Base-by-base conservation (phyloP, 2,113 vertebrate species). In the Solea solea region DNA sequence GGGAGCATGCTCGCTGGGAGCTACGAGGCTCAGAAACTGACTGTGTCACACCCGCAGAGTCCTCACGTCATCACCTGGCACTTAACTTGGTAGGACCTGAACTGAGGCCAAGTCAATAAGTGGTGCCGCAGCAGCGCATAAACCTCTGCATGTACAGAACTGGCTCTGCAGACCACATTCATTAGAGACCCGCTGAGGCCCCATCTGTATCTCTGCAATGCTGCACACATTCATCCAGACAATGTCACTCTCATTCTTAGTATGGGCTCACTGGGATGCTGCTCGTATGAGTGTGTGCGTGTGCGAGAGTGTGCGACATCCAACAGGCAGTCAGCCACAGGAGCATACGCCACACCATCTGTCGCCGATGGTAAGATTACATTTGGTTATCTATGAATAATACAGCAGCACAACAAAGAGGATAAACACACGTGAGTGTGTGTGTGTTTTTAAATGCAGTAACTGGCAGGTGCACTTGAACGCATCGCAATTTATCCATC, bases 341-440 rank as follows among this genome's bases (percentile, higher is more conserved):
- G 42, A 88, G 74, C 90, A 86, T 89, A 89, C 85, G 89, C 50
- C 83, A 69, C 68, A 78, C 88, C 90, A 91, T 91, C 91, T 91
- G 90, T 72, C 82, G 79, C 57, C 0, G 27, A 83, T 62, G 71
- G 74, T 57, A 80, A 21, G 82, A 72, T 73, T 75, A 74, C 72
- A 86, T 68, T 87, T 66, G 56, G 74, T 84, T 74, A 74, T 58
- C 51, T 68, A 66, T 85, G 63, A 84, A 83, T 82, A 84, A 87
- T 80, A 81, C 54, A 74, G 67, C 58, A 82, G 44, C 5, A 64
- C 46, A 74, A 53, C 68, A 53, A 51, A 80, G 41, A 66, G 28
- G 40, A 74, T 74, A 64, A 62, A 67, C 52, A 77, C 62, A 28
- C 7, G 9, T n/a, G 2, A n/a, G 9, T 46, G 56, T 56, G 44